A percentile compares a stretch with the other conserved stretches of the same genome.
phyloP scores from a whole-genome alignment of 2,888 invertebrate species.

The Acrobasis repandana region DNA sequence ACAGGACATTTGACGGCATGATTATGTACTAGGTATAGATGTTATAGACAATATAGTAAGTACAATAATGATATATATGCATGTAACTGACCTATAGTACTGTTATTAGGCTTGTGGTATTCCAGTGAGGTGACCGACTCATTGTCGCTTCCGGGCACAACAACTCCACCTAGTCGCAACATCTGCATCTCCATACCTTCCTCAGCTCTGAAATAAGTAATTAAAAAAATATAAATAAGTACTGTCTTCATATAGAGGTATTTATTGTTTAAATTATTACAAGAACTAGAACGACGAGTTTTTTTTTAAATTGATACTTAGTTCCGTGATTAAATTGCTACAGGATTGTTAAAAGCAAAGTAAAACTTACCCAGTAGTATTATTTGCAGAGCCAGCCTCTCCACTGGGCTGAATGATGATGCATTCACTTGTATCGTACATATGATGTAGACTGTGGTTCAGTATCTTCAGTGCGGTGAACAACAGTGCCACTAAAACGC shows the following conservation, averaged over 20 bases:
- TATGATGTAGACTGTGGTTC: constrained; percentile 94
- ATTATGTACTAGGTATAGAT: no score
- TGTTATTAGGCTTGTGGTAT: constrained; percentile 84
- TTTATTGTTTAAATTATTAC: no score
- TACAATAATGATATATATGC: no score
- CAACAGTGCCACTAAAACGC: constrained; percentile 89
- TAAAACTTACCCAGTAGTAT: constrained; percentile 73
- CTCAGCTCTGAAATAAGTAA: constrained; percentile 80
- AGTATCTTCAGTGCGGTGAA: constrained; percentile 93
- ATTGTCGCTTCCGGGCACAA: constrained; percentile 81
- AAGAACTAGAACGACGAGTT: no score
- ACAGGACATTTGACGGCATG: no score
- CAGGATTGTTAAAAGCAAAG: no score
- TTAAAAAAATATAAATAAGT: background rate
- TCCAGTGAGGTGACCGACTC: constrained; percentile 86
- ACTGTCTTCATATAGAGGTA: no score
- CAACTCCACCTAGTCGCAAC: constrained; percentile 68
- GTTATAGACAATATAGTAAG: background rate
- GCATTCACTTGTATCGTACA: constrained; percentile 97
- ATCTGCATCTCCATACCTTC: constrained; percentile 94
- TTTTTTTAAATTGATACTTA: no score
- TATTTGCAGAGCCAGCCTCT: constrained; percentile 76
- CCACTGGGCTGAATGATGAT: constrained; percentile 75
- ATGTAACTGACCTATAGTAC: constrained; percentile 84
- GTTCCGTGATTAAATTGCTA: no score